These are phyloP conservation scores for Megalops atlanticus DNA, from an alignment of 2,113 vertebrate species.

Conservation along the genomic window DNA sequence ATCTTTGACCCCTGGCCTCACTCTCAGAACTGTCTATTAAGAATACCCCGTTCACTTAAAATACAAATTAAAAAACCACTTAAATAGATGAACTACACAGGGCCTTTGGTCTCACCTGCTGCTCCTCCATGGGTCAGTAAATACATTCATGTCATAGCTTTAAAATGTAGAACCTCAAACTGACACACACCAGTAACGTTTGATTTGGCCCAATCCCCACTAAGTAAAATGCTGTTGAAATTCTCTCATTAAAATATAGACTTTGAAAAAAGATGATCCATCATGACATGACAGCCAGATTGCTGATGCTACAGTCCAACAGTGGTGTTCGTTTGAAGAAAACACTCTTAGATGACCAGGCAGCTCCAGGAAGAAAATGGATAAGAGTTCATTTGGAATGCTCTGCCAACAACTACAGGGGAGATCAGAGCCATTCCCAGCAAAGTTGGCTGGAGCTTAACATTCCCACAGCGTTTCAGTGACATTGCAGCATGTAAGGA, in stretches of 20 bases:
- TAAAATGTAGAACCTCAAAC: constrained; percentile 20
- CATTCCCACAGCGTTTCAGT: constrained; percentile 16
- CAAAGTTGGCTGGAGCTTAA: constrained; percentile 11
- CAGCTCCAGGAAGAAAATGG: constrained; percentile 27
- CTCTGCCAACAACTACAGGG: not conserved
- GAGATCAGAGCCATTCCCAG: constrained; percentile 22
- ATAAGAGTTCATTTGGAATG: constrained; percentile 14
- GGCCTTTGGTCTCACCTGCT: not conserved
- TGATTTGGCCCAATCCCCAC: constrained; percentile 26
- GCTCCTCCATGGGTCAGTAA: constrained; percentile 21
- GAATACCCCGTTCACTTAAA: not conserved
- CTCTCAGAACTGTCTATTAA: not conserved
- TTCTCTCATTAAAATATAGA: constrained; percentile 19
- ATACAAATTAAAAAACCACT: not conserved
- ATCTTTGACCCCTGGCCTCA: not conserved
- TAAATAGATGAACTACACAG: constrained; percentile 3
- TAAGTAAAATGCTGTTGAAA: not conserved
- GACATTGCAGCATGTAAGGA: not conserved
- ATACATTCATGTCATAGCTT: constrained; percentile 28
- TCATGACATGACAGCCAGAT: not conserved
- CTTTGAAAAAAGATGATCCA: constrained; percentile 14
- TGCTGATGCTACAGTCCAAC: constrained; percentile 10
- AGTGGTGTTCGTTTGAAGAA: constrained; percentile 10
- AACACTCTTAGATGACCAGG: constrained; percentile 8
- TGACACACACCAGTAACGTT: constrained; percentile 26